phyloP scores from a whole-genome alignment of 1,140 invertebrate genomes.

The Aphaenogaster floridana region DNA sequence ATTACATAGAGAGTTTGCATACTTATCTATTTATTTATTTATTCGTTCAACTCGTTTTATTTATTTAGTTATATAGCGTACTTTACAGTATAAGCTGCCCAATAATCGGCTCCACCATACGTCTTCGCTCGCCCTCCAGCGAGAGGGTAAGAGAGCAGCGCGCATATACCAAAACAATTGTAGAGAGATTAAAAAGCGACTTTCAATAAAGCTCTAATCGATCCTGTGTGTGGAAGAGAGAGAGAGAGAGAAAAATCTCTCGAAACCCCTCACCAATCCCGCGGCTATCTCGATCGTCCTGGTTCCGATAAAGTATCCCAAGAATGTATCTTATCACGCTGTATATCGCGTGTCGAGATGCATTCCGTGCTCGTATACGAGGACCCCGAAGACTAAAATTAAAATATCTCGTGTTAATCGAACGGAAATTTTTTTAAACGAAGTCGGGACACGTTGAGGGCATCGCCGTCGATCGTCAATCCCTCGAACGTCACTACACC shows the following conservation, averaged over 20 bases:
- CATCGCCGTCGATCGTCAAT: neutral
- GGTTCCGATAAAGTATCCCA: neutral
- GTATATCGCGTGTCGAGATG: constrained; percentile 7
- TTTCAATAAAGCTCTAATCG: constrained; percentile 42
- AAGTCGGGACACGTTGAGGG: neutral
- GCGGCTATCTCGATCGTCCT: neutral
- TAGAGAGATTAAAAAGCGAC: constrained; percentile 47
- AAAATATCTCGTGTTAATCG: neutral
- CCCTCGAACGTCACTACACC: neutral
- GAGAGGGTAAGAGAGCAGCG: constrained; percentile 54
- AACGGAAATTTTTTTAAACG: neutral
- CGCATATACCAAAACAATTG: constrained; percentile 59
- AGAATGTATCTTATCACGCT: neutral
- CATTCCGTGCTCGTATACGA: neutral
- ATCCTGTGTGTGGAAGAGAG: constrained; percentile 38
- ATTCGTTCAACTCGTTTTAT: constrained; percentile 60
- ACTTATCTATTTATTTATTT: constrained; percentile 76
- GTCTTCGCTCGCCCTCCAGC: constrained; percentile 51
- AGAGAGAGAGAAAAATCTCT: constrained; percentile 40
- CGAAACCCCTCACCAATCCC: constrained; percentile 45
- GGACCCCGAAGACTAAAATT: constrained; percentile 22
- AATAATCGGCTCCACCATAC: constrained; percentile 39
- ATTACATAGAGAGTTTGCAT: constrained; percentile 59
- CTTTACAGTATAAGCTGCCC: constrained; percentile 59
- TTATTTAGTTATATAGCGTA: constrained; percentile 68